phyloP scores from a whole-genome alignment of 2,888 invertebrate genomes.

The Zele albiditarsus region DNA sequence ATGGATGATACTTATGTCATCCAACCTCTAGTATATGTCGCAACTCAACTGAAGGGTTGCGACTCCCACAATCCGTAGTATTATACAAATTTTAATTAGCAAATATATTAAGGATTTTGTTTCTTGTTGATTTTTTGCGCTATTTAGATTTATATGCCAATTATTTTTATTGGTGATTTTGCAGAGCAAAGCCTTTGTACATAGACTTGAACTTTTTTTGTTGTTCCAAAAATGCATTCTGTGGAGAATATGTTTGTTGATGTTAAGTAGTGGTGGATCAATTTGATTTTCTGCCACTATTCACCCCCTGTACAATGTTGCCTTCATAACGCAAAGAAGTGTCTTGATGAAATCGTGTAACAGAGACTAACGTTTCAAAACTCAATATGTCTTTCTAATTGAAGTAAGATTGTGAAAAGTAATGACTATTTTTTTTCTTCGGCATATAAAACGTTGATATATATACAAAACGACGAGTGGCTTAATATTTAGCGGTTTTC shows the following conservation, averaged over 20 bases:
- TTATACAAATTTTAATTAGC: slow-evolving; percentile 39
- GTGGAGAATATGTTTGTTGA: background rate
- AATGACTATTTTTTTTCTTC: background rate
- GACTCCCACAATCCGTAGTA: slow-evolving; percentile 47
- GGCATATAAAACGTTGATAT: background rate
- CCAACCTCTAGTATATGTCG: slow-evolving; percentile 45
- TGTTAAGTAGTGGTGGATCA: slow-evolving; percentile 4
- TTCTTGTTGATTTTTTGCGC: slow-evolving; percentile 37
- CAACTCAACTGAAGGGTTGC: background rate
- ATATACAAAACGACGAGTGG: slow-evolving; percentile 14
- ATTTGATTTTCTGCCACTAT: background rate
- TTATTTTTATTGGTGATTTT: slow-evolving; percentile 20
- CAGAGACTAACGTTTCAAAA: background rate
- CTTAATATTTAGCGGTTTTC: slow-evolving; percentile 28
- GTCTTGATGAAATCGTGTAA: slow-evolving; percentile 38
- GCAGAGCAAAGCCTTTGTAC: slow-evolving; percentile 31
- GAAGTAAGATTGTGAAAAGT: background rate
- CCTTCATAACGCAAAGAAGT: slow-evolving; percentile 48
- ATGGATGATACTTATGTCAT: slow-evolving; percentile 41
- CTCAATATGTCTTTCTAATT: background rate
- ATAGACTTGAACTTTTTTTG: slow-evolving; percentile 39
- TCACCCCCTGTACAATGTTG: slow-evolving; percentile 30
- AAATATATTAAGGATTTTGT: slow-evolving; percentile 32
- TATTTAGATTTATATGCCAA: slow-evolving; percentile 28
- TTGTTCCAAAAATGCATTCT: slow-evolving; percentile 30